Percentiles rank a stretch among this genome's conserved stretches.
phyloP scores from a whole-genome alignment of 2,113 vertebrate species.

The Neomonachus schauinslandi region DNA sequence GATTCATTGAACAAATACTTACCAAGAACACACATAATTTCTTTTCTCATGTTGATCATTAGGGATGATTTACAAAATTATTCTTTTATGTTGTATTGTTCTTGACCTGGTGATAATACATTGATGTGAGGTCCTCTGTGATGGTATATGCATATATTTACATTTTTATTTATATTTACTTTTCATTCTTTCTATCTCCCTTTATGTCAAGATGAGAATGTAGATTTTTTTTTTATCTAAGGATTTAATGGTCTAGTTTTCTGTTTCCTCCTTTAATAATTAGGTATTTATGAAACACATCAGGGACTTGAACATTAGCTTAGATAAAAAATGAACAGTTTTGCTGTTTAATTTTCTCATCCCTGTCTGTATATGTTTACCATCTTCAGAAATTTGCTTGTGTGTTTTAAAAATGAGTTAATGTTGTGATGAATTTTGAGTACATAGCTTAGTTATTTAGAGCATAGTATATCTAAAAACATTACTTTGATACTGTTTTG shows the following conservation, averaged over 20 bases:
- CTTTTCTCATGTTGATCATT: neutral
- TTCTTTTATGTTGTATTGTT: neutral
- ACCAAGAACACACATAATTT: neutral
- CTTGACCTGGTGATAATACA: neutral
- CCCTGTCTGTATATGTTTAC: neutral
- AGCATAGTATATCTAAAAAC: neutral
- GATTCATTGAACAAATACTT: neutral
- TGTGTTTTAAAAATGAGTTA: neutral
- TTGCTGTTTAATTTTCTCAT: constrained; percentile 2
- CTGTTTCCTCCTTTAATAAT: constrained; percentile 48
- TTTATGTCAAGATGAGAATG: neutral
- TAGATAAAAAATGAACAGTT: constrained; percentile 38
- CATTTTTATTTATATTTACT: neutral
- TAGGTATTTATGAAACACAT: constrained; percentile 12
- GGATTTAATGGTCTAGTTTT: neutral
- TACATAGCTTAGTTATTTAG: neutral
- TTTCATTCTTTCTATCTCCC: neutral
- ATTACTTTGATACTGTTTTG: constrained; percentile 18
- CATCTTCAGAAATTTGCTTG: constrained; percentile 33
- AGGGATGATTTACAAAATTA: constrained; percentile 32
- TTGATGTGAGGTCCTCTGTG: neutral
- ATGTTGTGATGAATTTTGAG: neutral
- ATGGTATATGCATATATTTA: neutral
- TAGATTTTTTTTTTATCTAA: neutral
- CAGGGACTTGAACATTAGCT: constrained; percentile 21